Conservation (phyloP, 2,888 invertebrate species). For the Sesia apiformis region DNA sequence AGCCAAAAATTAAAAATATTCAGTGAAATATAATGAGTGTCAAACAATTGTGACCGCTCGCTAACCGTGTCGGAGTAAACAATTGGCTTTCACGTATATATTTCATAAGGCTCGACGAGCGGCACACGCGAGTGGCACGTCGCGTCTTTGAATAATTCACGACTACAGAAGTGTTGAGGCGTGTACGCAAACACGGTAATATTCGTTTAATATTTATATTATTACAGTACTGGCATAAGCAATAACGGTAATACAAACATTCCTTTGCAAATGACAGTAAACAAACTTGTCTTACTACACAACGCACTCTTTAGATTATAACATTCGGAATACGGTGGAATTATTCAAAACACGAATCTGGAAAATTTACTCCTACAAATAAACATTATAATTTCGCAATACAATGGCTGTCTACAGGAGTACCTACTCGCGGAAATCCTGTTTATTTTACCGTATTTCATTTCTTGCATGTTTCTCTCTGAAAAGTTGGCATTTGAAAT, state of each 20-base stretch:
- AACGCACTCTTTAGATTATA: slow-evolving; percentile 32
- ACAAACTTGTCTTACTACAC: slow-evolving; percentile 25
- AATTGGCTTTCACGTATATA: slow-evolving; percentile 26
- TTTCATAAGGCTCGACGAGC: slow-evolving; percentile 9
- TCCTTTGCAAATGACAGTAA: slow-evolving; percentile 31
- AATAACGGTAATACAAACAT: slow-evolving; percentile 35
- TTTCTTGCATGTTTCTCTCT: slow-evolving; percentile 7
- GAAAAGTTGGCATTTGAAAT: not conserved
- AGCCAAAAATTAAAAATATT: no score
- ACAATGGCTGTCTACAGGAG: slow-evolving; percentile 14
- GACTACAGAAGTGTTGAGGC: slow-evolving; percentile 29
- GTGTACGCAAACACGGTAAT: slow-evolving; percentile 54
- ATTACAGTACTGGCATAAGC: slow-evolving; percentile 39
- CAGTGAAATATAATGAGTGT: slow-evolving; percentile 6
- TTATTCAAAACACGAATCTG: slow-evolving; percentile 17
- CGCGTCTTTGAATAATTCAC: slow-evolving; percentile 3
- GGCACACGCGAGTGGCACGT: slow-evolving; percentile 21
- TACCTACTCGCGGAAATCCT: slow-evolving; percentile 4
- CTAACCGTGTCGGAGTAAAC: slow-evolving; percentile 29
- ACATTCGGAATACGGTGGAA: slow-evolving; percentile 11
- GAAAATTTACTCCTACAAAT: slow-evolving; percentile 11
- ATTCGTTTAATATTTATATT: slow-evolving; percentile 62
- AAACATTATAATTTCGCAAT: slow-evolving; percentile 19
- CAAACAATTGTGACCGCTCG: not conserved
- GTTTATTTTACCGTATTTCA: slow-evolving; percentile 11